Evolutionary conservation across 2,113 vertebrate genomes (phyloP).

Genomic region (Caranx ignobilis): DNA sequence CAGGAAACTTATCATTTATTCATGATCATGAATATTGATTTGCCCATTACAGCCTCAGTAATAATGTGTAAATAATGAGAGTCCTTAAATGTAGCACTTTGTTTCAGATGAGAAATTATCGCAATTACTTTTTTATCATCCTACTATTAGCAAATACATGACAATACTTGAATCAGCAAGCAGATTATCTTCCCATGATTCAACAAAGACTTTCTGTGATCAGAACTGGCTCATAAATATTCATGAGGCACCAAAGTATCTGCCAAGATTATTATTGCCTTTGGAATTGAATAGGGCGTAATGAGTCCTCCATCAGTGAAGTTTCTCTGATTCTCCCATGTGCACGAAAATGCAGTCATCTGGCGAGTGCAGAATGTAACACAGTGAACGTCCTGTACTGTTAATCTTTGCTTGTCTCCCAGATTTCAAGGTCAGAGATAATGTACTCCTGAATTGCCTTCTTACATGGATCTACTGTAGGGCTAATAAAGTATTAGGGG

Average conservation of each 20-base stretch:
- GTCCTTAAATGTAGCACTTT: slow-evolving; percentile 65
- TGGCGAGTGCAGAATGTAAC: slow-evolving; percentile 54
- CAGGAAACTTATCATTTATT: slow-evolving; percentile 63
- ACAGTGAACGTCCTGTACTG: slow-evolving; percentile 39
- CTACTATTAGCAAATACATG: slow-evolving; percentile 59
- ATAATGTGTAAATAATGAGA: slow-evolving; percentile 70
- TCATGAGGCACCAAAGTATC: slow-evolving; percentile 67
- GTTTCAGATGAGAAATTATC: slow-evolving; percentile 71
- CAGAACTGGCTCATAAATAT: slow-evolving; percentile 75
- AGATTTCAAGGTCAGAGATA: slow-evolving; percentile 55
- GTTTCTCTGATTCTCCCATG: slow-evolving; percentile 59
- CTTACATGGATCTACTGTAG: slow-evolving; percentile 23
- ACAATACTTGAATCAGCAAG: slow-evolving; percentile 71
- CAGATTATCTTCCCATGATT: slow-evolving; percentile 69
- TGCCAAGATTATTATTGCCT: slow-evolving; percentile 69
- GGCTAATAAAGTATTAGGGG: slow-evolving; percentile 4
- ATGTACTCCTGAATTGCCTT: slow-evolving; percentile 34
- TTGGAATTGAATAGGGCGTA: slow-evolving; percentile 71
- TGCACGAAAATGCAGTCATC: slow-evolving; percentile 54
- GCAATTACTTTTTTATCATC: slow-evolving; percentile 67
- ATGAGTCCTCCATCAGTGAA: slow-evolving; percentile 70
- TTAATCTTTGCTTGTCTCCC: slow-evolving; percentile 49
- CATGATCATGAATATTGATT: slow-evolving; percentile 74
- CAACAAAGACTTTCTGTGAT: slow-evolving; percentile 71
- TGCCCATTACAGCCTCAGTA: slow-evolving; percentile 51